Base-by-base conservation (phyloP, 1,140 invertebrate species). In the Lerema accius region DNA sequence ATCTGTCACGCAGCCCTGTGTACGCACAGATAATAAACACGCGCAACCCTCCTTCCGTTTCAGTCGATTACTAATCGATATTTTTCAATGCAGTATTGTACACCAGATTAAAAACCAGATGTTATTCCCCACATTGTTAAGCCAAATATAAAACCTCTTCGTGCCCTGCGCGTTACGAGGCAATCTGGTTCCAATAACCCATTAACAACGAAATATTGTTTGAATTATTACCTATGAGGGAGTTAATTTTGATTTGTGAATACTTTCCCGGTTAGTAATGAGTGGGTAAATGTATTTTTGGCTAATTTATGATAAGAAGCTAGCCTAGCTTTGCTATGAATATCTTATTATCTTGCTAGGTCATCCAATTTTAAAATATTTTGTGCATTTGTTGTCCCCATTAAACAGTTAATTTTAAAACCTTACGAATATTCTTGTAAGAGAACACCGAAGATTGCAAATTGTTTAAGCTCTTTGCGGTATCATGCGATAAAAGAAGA, bases 211-310 rank as follows among this genome's bases (percentile, higher is more conserved):
- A 65, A 65, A 49, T 67, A 71, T 64, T 62, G 45, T 61, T 50
- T 50, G 7, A 64, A 64, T 51, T 61, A 65, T 65, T 53, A 42
- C 15, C 56, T 64, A 53, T 23, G 23, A 62, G 37, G 39, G 40
- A 46, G 53, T 45, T 61, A 42, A 69, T 46, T 49, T 46, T 72
- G 69, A 72, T 72, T 72, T 72, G 63, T 72, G 48, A 43, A 26
- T 45, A 59, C 23, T 59, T 43, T 32, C 28, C 28, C 37, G 6
- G 9, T 14, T 4, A 10, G 11, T 55, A 55, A 55, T 19, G 32
- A 55, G 28, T 7, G 9, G 3, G 35, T n/a, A 35, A 51, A 51
- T 9, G 28, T 51, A 51, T 51, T 51, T 50, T 51, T 51, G 23
- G 35, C 23, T 35, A 51, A 51, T 14, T 16, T 37, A 35, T 51